phyloP scores from a whole-genome alignment of 1,140 invertebrate genomes.

The Drosophila melanica region DNA sequence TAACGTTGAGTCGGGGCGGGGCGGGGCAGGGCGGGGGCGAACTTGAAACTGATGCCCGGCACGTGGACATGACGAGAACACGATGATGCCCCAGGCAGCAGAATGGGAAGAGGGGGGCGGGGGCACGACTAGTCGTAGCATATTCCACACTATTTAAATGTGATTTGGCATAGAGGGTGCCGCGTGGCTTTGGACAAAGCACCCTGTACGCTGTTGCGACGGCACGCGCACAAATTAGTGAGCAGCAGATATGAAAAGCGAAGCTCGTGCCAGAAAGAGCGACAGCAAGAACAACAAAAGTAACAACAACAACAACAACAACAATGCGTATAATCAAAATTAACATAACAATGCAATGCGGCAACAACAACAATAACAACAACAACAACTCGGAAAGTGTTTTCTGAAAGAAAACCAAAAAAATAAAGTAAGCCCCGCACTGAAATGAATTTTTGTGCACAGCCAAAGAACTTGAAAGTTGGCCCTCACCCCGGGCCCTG shows the following conservation, averaged over 20 bases:
- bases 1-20: not conserved
- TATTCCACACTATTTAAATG: conserved; percentile 71
- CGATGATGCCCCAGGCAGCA: conserved; percentile 33
- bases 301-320: conserved; percentile 68
- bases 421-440: conserved; percentile 38
- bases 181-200: conserved; percentile 9
- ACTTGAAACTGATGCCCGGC: conserved; percentile 80
- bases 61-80: conserved; percentile 68
- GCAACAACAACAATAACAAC: conserved; percentile 36
- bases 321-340: conserved; percentile 76
- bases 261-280: conserved; percentile 66
- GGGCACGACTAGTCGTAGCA: conserved; percentile 17
- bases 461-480: conserved; percentile 60
- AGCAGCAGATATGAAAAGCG: conserved; percentile 68
- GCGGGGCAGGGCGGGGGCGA: conserved; percentile 9
- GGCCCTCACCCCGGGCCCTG: conserved; percentile 11
- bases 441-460: conserved; percentile 63
- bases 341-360: conserved; percentile 72
- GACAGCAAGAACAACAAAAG: conserved; percentile 27
- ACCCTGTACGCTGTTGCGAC: conserved; percentile 51
- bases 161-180: conserved; percentile 44
- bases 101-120: not conserved
- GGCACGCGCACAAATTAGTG: conserved; percentile 80
- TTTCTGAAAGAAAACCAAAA: conserved; percentile 49
- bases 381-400: conserved; percentile 50